Evolutionary conservation across 2,113 vertebrate genomes (phyloP), one percentile per base, ranked within the genome.

Genomic region (Melanerpes formicivorus): DNA sequence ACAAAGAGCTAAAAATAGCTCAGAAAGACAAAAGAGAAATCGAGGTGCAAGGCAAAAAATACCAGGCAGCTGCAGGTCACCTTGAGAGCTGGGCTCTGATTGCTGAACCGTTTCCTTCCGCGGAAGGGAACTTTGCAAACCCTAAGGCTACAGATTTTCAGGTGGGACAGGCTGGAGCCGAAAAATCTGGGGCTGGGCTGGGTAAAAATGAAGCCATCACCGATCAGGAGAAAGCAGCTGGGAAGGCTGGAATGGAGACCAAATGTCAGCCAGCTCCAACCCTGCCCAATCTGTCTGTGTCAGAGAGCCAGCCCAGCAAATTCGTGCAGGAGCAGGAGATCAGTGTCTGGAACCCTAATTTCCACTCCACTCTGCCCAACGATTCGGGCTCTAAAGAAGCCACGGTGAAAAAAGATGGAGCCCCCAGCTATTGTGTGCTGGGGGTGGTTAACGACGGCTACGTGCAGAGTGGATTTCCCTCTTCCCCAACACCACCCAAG

Each of bases 1-100:
- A 98, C 73, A 96, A 97, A 69, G 98, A 98, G 71, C 98, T 98
- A 70, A 97, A 98, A 96, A 96, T 97, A 32, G 96, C 97, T 40
- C 93, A 87, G 74, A 96, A 98, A 65, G 97, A 97, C 86, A 97
- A 93, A 80, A 94, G 94, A 19, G 97, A 97, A 88, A 93, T 74
- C 2, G 98, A 97, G 70, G 97, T 86, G 54, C 96, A 96, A 21
- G 92, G 91, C 50, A 96, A 92, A 64, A 96, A 84, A 58, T 97
- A 62, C 90, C 98, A 87, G 58, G 93, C 58, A 60, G 91, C 95
- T 89, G 96, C 95, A 8, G 96, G 94, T 97, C 98, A 95, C 96
- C 97, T 98, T 95, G 97, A 97, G 63, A 97, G 87, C 96, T 96
- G 97, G 97, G 92, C 96, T 62, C 54, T 97, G 95, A 96, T 97